Conservation (phyloP, 2,113 vertebrate species). For the Coptodon bakossiorum region DNA sequence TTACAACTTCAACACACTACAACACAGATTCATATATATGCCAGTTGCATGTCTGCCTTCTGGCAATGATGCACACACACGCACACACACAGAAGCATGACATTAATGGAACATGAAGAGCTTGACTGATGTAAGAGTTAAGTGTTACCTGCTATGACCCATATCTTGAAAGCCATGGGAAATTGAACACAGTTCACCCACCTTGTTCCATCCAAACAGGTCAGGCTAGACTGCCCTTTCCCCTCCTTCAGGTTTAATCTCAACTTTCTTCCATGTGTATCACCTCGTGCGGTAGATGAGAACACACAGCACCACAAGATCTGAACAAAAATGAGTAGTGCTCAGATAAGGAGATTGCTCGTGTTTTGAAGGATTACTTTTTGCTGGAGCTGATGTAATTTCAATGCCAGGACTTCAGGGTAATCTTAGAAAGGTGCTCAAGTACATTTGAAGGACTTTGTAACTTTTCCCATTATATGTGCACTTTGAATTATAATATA, state of each 20-base stretch:
- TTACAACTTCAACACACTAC: not conserved
- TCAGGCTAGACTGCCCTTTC: slow-evolving; percentile 1
- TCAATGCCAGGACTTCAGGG: not conserved
- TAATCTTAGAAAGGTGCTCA: not conserved
- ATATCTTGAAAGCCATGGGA: slow-evolving; percentile 19
- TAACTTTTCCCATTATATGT: not conserved
- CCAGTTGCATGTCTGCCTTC: not conserved
- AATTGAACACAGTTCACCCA: slow-evolving; percentile 12
- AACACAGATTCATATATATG: not conserved
- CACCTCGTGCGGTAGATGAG: not conserved
- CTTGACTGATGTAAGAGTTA: slow-evolving; percentile 3
- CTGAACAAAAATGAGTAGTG: not conserved
- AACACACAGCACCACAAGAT: not conserved
- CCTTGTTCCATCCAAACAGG: slow-evolving; percentile 25
- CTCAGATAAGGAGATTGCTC: not conserved
- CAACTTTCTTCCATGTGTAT: not conserved
- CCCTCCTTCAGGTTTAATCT: slow-evolving; percentile 7
- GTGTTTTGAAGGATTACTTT: not conserved
- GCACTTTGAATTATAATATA: not conserved
- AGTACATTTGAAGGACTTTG: not conserved
- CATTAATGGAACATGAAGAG: slow-evolving; percentile 1
- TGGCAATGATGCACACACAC: not conserved
- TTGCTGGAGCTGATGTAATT: not conserved
- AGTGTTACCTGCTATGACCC: not conserved
- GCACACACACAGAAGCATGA: not conserved